Base-by-base conservation (phyloP, 2,888 invertebrate genomes). In the Rotaria socialis region DNA sequence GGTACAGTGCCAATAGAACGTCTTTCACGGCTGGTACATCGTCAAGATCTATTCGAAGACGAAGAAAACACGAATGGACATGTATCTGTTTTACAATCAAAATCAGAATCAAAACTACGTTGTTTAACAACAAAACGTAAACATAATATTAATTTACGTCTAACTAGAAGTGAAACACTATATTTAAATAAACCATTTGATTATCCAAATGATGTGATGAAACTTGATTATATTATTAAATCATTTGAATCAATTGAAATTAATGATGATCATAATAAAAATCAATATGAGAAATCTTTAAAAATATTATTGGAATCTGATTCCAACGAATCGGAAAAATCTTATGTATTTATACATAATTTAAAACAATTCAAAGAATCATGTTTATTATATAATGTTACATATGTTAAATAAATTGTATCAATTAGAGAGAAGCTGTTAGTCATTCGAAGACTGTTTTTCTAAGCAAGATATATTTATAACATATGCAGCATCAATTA, bases 91-190 rank as follows among this genome's bases (percentile, higher is more conserved):
- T n/a, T 47, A n/a, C 47, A 80, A n/a, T 80, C 80, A 24, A 80
- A 80, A 80, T 80, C 80, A 1, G 80, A 80, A 24, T 47, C 80
- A 43, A 80, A 80, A 47, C n/a, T 80, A 47, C 80, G n/a, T n/a
- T 80, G 80, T 80, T 47, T 80, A 47, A 80, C 80, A 80, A 80
- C 80, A 47, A 80, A 80, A 47, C 80, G 47, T n/a, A 80, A 80
- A 80, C 22, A 80, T 47, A 47, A 80, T 47, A 24, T n/a, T 47
- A 5, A 43, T 43, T 24, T 80, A 24, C 43, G 47, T 47, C 10
- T 11, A 80, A 80, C 47, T 11, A 80, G 47, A 80, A 47, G 47
- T 43, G 80, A 80, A 80, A 43, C 47, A 43, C 19, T 80, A 10
- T 47, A 80, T 47, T 47, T 80, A n/a, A 80, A n/a, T 47, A 43